Evolutionary conservation across 2,888 invertebrate species (phyloP).

Genomic region (Drosophila barbarae): DNA sequence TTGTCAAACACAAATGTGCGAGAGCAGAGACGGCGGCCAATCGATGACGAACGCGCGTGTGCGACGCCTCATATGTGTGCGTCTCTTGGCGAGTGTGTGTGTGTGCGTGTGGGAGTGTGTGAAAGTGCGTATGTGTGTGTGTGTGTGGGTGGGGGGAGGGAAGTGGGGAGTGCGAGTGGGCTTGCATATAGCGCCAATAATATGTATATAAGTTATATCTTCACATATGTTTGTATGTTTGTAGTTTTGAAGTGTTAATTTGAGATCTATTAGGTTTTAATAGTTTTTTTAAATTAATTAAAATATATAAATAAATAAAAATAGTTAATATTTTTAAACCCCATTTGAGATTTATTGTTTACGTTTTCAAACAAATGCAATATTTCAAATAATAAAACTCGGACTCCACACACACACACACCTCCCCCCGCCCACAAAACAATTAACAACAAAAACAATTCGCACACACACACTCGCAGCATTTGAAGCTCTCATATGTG

Average conservation of each 20-base stretch:
- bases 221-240: background rate
- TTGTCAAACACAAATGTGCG: conserved; percentile 57
- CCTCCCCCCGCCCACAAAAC: conserved; percentile 5
- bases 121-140: conserved; percentile 20
- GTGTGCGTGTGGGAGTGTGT: conserved; percentile 26
- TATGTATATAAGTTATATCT: conserved; percentile 4
- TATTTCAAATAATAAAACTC: background rate
- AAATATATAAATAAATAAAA: background rate
- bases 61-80: conserved; percentile 56
- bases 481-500: conserved; percentile 33
- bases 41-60: conserved; percentile 71
- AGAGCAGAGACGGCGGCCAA: conserved; percentile 62
- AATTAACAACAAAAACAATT: conserved; percentile 35
- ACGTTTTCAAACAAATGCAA: background rate
- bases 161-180: conserved; percentile 8
- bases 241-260: background rate
- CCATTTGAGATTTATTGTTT: no score
- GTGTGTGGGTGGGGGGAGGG: conserved; percentile 19
- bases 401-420: conserved; percentile 3
- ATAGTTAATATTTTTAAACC: no score
- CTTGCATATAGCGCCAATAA: conserved; percentile 57
- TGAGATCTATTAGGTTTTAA: background rate
- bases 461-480: conserved; percentile 34
- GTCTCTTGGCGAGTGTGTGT: conserved; percentile 15
- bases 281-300: background rate